Percentiles rank a stretch among this genome's conserved stretches.
These are phyloP conservation scores for Lepidurus packardi DNA, from an alignment of 1,140 invertebrate genomes.

Conservation along the genomic window DNA sequence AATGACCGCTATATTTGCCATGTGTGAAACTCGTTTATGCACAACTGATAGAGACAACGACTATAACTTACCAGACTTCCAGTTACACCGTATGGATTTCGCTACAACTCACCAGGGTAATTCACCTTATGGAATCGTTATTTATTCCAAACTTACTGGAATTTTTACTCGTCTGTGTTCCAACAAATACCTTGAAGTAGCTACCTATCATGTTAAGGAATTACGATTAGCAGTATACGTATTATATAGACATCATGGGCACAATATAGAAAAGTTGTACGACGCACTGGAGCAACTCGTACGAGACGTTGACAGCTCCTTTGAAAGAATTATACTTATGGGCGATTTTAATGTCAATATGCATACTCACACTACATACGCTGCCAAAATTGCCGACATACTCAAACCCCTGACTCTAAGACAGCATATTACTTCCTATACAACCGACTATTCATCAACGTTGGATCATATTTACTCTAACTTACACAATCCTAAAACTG, in stretches of 20 bases:
- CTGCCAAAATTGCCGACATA: not conserved
- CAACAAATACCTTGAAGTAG: not conserved
- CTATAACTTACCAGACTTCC: not conserved
- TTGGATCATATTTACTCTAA: not conserved
- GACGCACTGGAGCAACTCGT: not conserved
- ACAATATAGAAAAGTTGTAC: not conserved
- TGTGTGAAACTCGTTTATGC: not conserved
- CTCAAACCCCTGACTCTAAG: not conserved
- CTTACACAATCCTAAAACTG: not conserved
- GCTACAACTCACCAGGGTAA: not conserved
- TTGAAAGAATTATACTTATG: not conserved
- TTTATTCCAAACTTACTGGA: not conserved
- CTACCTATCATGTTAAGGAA: not conserved
- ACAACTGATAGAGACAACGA: not conserved
- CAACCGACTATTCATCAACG: no score
- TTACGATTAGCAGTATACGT: not conserved
- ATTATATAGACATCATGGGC: no score
- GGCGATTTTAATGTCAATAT: not conserved
- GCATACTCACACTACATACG: not conserved
- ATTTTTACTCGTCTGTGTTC: not conserved
- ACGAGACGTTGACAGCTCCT: not conserved
- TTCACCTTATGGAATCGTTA: conserved; percentile 6
- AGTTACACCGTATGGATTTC: conserved; percentile 5
- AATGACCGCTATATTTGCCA: not conserved
- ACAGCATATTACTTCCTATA: not conserved